These are phyloP conservation scores for Archaeoteleia sp. DNA, from an alignment of 2,888 invertebrate species.

Conservation along the genomic window DNA sequence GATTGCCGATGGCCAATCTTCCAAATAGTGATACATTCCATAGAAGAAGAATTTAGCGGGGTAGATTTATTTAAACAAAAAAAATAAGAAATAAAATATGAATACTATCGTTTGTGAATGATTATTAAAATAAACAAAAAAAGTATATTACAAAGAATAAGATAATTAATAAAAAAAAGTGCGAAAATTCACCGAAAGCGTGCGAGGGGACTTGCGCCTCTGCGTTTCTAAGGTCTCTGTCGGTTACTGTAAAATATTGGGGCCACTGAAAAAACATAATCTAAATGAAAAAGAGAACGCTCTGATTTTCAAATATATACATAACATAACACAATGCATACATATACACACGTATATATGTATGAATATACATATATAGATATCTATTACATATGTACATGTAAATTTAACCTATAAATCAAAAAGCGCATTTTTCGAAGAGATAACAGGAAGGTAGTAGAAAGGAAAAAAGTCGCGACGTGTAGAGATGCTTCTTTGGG, in stretches of 20 bases:
- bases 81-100: conserved; percentile 14
- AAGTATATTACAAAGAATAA: conserved; percentile 49
- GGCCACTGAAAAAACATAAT: conserved; percentile 70
- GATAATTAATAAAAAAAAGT: conserved; percentile 10
- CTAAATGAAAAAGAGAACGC: conserved; percentile 61
- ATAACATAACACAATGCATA: conserved; percentile 53
- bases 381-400: conserved; percentile 46
- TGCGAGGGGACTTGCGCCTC: conserved; percentile 58
- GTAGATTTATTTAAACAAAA: conserved; percentile 64
- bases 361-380: conserved; percentile 31
- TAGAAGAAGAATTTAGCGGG: conserved; percentile 59
- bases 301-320: conserved; percentile 66
- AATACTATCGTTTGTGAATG: neutral
- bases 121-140: neutral
- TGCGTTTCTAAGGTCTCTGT: conserved; percentile 50
- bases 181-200: conserved; percentile 59
- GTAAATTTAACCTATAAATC: conserved; percentile 52
- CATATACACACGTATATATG: conserved; percentile 36
- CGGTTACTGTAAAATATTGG: conserved; percentile 67
- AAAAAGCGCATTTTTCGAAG: conserved; percentile 51
- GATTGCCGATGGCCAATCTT: conserved; percentile 67
- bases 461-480: conserved; percentile 50
- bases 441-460: conserved; percentile 35
- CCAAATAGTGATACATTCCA: conserved; percentile 73
- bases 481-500: conserved; percentile 55